phyloP scores from a whole-genome alignment of 2,888 invertebrate species.

The Agapetus fuscipes region DNA sequence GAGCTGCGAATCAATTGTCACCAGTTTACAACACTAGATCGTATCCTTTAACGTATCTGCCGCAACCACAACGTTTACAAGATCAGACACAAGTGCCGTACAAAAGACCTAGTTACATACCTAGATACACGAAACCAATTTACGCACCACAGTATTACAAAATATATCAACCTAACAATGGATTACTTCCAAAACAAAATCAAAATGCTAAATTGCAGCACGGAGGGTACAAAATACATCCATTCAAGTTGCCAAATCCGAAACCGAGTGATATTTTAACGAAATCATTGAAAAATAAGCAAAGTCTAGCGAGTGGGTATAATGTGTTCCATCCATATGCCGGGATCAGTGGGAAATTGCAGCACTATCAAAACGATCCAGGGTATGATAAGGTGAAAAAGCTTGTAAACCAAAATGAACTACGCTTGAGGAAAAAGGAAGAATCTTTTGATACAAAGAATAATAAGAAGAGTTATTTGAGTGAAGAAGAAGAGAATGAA shows the following conservation, averaged over 20 bases:
- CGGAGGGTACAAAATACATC: too few species aligned
- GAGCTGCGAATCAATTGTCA: background rate
- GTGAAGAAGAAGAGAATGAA: conserved; percentile 30
- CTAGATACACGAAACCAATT: conserved; percentile 1
- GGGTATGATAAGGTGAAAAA: conserved; percentile 32
- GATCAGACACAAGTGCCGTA: background rate
- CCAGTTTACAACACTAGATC: background rate
- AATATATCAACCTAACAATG: background rate
- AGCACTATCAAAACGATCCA: conserved; percentile 35
- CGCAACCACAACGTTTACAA: background rate
- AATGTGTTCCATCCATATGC: conserved; percentile 40
- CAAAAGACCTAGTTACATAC: background rate
- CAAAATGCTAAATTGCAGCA: too few species aligned
- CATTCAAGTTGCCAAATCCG: background rate
- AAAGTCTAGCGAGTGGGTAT: conserved; percentile 27
- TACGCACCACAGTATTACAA: conserved; percentile 5
- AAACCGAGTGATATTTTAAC: too few species aligned
- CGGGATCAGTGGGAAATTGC: conserved; percentile 34
- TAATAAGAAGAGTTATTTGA: conserved; percentile 36
- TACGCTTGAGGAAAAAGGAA: conserved; percentile 33
- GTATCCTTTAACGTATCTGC: background rate
- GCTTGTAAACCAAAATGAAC: conserved; percentile 31
- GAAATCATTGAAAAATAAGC: too few species aligned
- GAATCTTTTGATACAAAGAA: conserved; percentile 18
- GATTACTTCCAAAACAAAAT: background rate